These are phyloP conservation scores for Triplophysa yarkandensis DNA, from an alignment of 2,797 vertebrate genomes.

Conservation along the genomic window DNA sequence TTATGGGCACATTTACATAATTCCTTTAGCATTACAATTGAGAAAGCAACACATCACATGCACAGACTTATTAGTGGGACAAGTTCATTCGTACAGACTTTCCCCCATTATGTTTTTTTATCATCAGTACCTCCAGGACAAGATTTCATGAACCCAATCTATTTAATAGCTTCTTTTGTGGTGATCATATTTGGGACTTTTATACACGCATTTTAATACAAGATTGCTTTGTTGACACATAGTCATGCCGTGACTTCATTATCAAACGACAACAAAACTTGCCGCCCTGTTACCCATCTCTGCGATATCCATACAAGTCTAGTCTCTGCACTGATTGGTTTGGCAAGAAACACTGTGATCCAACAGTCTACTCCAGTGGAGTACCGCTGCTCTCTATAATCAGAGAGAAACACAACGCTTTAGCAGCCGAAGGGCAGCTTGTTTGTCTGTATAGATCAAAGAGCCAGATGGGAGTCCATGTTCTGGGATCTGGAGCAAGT, in stretches of 20 bases:
- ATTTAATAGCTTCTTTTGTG: neutral
- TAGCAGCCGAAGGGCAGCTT: constrained; percentile 14
- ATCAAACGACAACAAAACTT: constrained; percentile 12
- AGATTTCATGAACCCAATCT: neutral
- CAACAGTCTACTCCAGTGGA: constrained; percentile 16
- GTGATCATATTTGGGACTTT: neutral
- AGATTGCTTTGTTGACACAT: neutral
- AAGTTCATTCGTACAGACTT: neutral
- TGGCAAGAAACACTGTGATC: constrained; percentile 35
- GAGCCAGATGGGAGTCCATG: constrained; percentile 67
- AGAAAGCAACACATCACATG: neutral
- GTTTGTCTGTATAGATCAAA: constrained; percentile 47
- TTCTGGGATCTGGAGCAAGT: constrained; percentile 61
- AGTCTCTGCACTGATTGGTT: constrained; percentile 27
- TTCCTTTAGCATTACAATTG: neutral
- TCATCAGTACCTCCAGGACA: neutral
- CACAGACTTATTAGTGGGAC: neutral
- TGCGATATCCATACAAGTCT: constrained; percentile 4
- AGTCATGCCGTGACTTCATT: neutral
- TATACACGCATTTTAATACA: neutral
- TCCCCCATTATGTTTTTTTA: neutral
- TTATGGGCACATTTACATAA: neutral
- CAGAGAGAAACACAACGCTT: constrained; percentile 42
- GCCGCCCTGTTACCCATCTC: neutral
- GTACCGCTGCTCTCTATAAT: constrained; percentile 43